Evolutionary conservation across 1,140 invertebrate genomes (phyloP).

Genomic region (Holcopasites calliopsidis): DNA sequence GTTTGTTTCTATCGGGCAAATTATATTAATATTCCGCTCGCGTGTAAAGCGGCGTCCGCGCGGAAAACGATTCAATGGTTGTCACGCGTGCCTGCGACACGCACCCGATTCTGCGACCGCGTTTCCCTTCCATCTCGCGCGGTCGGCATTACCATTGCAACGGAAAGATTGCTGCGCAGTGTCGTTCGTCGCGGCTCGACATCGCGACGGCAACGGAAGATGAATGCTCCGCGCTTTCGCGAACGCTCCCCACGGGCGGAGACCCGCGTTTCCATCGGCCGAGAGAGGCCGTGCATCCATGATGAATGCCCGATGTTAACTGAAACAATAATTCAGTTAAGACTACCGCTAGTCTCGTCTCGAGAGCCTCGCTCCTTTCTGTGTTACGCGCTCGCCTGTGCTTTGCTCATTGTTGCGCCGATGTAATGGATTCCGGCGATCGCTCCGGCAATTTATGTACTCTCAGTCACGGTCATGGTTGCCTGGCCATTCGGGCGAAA

Average conservation of each 20-base stretch:
- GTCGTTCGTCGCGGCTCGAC: slow-evolving; percentile 49
- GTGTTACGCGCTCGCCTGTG: background rate
- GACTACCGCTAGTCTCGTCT: slow-evolving; percentile 58
- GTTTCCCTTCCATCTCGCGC: background rate
- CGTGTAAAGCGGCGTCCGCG: slow-evolving; percentile 26
- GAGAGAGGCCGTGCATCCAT: slow-evolving; percentile 41
- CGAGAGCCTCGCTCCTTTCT: background rate
- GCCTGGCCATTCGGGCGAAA: background rate
- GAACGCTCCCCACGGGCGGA: slow-evolving; percentile 53
- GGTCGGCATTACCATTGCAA: slow-evolving; percentile 1
- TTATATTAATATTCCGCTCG: slow-evolving; percentile 59
- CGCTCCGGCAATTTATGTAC: background rate
- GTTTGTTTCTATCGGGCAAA: slow-evolving; percentile 38
- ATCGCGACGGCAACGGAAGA: slow-evolving; percentile 49
- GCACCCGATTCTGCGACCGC: background rate
- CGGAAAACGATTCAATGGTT: slow-evolving; percentile 30
- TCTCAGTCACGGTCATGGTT: slow-evolving; percentile 5
- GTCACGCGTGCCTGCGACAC: slow-evolving; percentile 38
- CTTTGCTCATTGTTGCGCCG: slow-evolving; percentile 8
- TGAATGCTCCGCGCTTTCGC: slow-evolving; percentile 59
- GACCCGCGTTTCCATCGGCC: slow-evolving; percentile 45
- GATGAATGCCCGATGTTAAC: slow-evolving; percentile 67
- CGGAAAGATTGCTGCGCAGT: slow-evolving; percentile 17
- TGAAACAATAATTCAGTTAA: slow-evolving; percentile 72
- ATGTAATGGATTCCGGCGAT: slow-evolving; percentile 14